Base-by-base conservation (phyloP, 2,113 vertebrate species). In the Pogonocichla stellata region DNA sequence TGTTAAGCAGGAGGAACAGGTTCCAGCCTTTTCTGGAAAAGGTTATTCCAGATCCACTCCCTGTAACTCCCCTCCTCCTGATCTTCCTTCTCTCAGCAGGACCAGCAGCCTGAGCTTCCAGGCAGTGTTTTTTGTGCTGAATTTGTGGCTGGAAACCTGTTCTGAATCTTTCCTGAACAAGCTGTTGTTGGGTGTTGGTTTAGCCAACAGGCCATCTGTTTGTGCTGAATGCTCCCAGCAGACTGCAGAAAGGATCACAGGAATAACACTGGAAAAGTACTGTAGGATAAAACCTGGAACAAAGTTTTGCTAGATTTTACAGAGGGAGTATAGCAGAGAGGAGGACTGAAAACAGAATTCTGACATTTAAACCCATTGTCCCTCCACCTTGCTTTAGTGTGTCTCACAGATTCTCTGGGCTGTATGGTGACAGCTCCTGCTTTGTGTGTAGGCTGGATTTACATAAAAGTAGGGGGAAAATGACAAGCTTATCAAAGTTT, bases 331-430 rank as follows among this genome's bases (percentile, higher is more conserved):
- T 3, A 54, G 40, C 3, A 33, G 33, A 79, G 48, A 74, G 65
- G 18, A 38, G 38, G 60, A 26, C 10, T 69, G 24, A 65, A 91
- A 53, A 12, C 31, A 90, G 10, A 36, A 6, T 66, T 89, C 28
- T 77, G 48, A 14, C 1, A 2, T 78, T 29, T 47, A 54, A 62
- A 58, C 29, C 17, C 1, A 0, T 14, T 24, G 19, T 42, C 5
- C 31, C 10, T 83, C 19, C 10, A 45, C 24, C 9, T 6, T 16
- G 12, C 14, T 45, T 69, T 1, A 48, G 14, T 29, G 19, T 14
- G 43, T 56, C 33, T 65, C 50, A 42, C 24, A 66, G 8, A 45
- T 48, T 33, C 70, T 80, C 54, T 74, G 67, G 66, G 53, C 47
- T 79, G 6, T 20, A 24, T 12, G 23, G 16, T 73, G 23, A 40